Base-by-base conservation (phyloP, 2,113 vertebrate genomes). In the Neolamprologus devosi region DNA sequence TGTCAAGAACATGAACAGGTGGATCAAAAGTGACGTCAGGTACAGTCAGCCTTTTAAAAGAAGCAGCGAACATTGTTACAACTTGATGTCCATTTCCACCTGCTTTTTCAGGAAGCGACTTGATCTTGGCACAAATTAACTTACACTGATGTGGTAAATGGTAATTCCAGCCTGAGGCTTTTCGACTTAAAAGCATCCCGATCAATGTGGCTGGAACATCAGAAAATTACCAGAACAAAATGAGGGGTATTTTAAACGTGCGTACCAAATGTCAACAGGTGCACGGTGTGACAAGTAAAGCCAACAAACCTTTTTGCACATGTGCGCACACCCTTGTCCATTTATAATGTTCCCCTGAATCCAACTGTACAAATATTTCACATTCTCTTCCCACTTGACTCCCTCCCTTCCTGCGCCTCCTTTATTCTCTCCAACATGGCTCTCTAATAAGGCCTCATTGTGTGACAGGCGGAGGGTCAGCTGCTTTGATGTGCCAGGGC, bases 391-490 rank as follows among this genome's bases (percentile, higher is more conserved):
- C 86, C 35, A 51, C 82, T 88, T 78, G 65, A 91, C 82, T 92
- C 90, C 86, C 89, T 85, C 84, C 82, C 53, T 87, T 82, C 75
- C 88, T 53, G 65, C 81, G 88, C 88, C 87, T 92, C 84, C 90
- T 85, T 90, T 82, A 58, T 85, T 80, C 89, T 88, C 81, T 81
- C 80, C 70, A 84, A 54, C 87, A 30, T 57, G 80, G 85, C 91
- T 89, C 85, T 87, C 17, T 91, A 88, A 93, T 89, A 92, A 93
- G 85, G 90, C 86, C 81, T 94, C 83, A 90, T 91, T 91, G 92
- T 92, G 90, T 84, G 80, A 87, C 84, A 70, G 83, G 83, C 91
- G 82, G 82, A 88, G 79, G 87, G 83, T 90, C 90, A 83, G 91
- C 81, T 51, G 87, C 93, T 93, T 93, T 93, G 88, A 93, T 89